Evolutionary conservation across 1,140 invertebrate genomes (phyloP), one percentile per base, ranked within the genome.

Genomic region (Branchinecta lynchi): DNA sequence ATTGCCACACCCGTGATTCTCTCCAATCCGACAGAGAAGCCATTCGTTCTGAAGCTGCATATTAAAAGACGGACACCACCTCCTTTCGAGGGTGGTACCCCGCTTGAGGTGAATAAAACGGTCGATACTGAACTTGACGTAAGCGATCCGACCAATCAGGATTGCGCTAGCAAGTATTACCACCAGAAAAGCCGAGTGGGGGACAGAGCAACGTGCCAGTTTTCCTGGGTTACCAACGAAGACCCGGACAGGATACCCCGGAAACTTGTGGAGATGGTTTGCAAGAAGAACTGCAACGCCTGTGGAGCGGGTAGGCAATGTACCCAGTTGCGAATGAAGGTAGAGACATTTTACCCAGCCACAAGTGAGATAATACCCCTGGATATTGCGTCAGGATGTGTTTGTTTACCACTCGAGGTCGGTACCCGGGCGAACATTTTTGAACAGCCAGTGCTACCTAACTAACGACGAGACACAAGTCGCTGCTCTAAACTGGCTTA

Each of bases 241-340:
- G 68, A 68, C 44, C 44, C 44, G 12, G 44, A 46, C 8, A 44
- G 68, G 45, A 46, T 68, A 68, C 68, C 68, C 6, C n/a, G 44
- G 46, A 44, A 46, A 12, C 43, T 68, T 21, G 68, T 68, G 8
- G 68, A 68, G 51, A 44, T 45, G 68, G 68, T 68, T n/a, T 68
- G 68, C 68, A 60, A 60, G 51, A 44, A 46, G 10, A 68, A 12
- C 32, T 68, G 68, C 68, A 68, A 46, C 44, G 12, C 68, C n/a
- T 68, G 68, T 17, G 68, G 68, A 12, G 15, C 15, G 44, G 46
- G 44, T 21, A 44, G 44, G 15, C 44, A 68, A 0, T 68, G 68
- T 45, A 46, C 21, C 15, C 68, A 68, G 44, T 46, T 68, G 8
- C 45, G 51, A 45, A 46, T 68, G 21, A 44, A 46, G 10, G 21